phyloP scores from a whole-genome alignment of 2,113 vertebrate species.

The Boulengeromyrus knoepffleri region DNA sequence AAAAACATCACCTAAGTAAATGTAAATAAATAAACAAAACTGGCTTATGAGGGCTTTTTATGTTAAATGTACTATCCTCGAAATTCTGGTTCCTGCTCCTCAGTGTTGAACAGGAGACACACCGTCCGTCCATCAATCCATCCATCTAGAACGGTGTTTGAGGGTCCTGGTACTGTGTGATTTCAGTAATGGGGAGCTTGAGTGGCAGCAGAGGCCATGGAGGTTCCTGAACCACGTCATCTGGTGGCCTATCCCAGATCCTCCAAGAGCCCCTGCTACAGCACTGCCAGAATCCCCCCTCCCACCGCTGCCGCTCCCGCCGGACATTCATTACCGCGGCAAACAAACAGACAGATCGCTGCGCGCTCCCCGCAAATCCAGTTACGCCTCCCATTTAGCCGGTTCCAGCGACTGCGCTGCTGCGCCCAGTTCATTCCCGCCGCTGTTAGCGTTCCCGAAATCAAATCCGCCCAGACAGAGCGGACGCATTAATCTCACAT shows the following conservation, averaged over 20 bases:
- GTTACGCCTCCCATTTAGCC: background rate
- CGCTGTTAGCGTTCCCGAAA: background rate
- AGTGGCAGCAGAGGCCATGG: background rate
- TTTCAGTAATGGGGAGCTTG: background rate
- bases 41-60: background rate
- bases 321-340: background rate
- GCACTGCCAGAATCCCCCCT: background rate
- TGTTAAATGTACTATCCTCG: background rate
- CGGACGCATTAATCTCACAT: background rate
- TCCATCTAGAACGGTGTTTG: background rate
- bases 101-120: background rate
- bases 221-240: background rate
- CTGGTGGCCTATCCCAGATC: background rate
- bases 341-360: slow-evolving; percentile 3
- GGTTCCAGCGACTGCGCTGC: background rate
- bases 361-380: background rate
- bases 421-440: background rate
- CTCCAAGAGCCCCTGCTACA: background rate
- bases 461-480: background rate
- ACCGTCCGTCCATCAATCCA: background rate
- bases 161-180: background rate
- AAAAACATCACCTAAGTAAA: background rate
- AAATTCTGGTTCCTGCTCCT: background rate
- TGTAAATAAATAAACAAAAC: background rate
- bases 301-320: background rate